Percentiles rank a stretch among this genome's conserved stretches.
Conservation (phyloP, 2,888 invertebrate genomes). For the Apodemia zela region DNA sequence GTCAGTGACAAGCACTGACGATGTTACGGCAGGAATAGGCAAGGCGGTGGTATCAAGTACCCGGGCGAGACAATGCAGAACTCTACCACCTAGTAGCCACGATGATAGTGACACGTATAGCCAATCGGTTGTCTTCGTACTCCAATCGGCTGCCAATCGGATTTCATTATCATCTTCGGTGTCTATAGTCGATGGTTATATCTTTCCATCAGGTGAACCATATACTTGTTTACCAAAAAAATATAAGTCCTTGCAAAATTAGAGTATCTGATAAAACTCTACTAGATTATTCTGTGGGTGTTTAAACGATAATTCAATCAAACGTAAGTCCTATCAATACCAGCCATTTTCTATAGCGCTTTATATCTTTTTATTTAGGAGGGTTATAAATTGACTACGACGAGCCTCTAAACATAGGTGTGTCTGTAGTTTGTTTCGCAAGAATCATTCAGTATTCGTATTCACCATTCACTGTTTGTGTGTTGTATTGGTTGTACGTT, state of each 20-base stretch:
- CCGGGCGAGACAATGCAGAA: too few species aligned
- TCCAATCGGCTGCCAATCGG: too few species aligned
- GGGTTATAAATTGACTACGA: not conserved
- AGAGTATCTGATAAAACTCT: not conserved
- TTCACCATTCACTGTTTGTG: constrained; percentile 58
- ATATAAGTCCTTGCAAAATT: not conserved
- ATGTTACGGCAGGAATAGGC: too few species aligned
- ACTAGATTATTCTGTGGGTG: constrained; percentile 7
- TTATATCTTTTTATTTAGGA: not conserved
- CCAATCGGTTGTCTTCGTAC: too few species aligned
- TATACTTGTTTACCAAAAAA: not conserved
- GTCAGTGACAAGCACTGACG: too few species aligned
- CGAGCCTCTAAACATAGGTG: constrained; percentile 9
- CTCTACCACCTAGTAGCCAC: too few species aligned
- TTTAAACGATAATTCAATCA: not conserved
- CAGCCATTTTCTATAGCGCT: not conserved
- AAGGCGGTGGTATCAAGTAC: too few species aligned
- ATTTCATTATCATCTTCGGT: too few species aligned
- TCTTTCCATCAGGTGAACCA: too few species aligned
- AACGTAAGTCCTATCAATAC: not conserved
- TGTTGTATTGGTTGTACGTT: constrained; percentile 55
- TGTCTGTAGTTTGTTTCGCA: not conserved
- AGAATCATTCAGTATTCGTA: too few species aligned
- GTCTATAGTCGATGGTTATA: too few species aligned
- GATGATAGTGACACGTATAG: too few species aligned